phyloP scores from a whole-genome alignment of 2,888 invertebrate genomes.

The Hylaea fasciaria region DNA sequence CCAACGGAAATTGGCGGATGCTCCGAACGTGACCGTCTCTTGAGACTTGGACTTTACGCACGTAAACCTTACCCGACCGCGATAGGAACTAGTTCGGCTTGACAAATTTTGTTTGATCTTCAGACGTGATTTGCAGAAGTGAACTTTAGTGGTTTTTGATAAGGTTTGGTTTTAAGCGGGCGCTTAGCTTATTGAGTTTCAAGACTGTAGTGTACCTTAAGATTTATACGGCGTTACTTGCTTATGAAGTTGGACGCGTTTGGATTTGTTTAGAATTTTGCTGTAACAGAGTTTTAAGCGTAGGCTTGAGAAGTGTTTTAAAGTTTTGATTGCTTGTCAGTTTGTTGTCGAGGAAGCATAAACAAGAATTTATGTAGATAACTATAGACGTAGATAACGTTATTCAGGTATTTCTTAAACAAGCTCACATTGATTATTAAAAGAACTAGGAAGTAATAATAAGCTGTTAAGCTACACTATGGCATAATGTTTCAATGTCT shows the following conservation, averaged over 20 bases:
- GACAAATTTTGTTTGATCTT: not conserved
- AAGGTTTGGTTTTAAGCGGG: conserved; percentile 17
- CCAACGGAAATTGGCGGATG: conserved; percentile 29
- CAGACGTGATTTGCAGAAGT: not conserved
- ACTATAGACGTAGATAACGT: too few relatives aligned
- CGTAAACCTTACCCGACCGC: conserved; percentile 12
- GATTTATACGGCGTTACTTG: conserved; percentile 36
- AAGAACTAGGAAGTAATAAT: too few relatives aligned
- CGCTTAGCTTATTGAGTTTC: conserved; percentile 30
- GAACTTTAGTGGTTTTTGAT: not conserved
- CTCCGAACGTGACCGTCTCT: conserved; percentile 34
- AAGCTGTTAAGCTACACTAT: too few relatives aligned
- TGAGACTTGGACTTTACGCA: conserved; percentile 4
- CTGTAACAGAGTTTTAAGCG: conserved; percentile 20
- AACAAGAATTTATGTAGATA: not conserved
- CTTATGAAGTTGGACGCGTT: conserved; percentile 34
- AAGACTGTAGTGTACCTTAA: conserved; percentile 29
- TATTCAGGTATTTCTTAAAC: too few relatives aligned
- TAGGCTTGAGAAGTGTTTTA: conserved; percentile 21
- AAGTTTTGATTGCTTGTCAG: conserved; percentile 18
- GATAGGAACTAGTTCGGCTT: conserved; percentile 14
- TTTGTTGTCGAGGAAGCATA: not conserved
- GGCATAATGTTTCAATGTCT: too few relatives aligned
- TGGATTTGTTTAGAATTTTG: conserved; percentile 40
- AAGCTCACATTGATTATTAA: too few relatives aligned